Evolutionary conservation across 2,797 vertebrate genomes (phyloP).

Genomic region (Paramormyrops hopkinsi): DNA sequence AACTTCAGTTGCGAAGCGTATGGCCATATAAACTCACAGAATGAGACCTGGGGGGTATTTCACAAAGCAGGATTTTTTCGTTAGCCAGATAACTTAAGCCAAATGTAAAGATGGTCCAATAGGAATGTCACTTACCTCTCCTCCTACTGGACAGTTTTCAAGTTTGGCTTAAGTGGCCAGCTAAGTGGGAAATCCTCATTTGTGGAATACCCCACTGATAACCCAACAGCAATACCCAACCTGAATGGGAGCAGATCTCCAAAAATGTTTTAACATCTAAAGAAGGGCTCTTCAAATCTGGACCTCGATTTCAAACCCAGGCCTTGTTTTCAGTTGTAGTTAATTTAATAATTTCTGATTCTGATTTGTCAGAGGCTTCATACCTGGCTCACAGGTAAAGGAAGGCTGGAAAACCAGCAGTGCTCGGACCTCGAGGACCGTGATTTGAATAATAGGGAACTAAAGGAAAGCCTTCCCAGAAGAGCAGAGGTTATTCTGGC

Average conservation of each 20-base stretch:
- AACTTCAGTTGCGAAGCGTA: neutral
- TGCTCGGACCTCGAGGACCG: neutral
- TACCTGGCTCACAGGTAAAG: neutral
- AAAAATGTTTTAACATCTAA: neutral
- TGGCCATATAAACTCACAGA: neutral
- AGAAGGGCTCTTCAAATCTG: neutral
- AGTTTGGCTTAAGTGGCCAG: neutral
- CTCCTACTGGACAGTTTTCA: neutral
- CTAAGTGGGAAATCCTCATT: neutral
- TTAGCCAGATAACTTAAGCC: neutral
- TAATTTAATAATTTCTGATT: neutral
- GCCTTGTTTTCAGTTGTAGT: neutral
- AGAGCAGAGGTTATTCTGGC: neutral
- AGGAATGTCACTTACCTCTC: neutral
- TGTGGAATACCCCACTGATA: neutral
- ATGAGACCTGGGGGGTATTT: neutral
- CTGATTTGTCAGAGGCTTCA: neutral
- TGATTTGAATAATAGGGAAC: neutral
- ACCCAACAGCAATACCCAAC: neutral
- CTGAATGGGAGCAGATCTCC: neutral
- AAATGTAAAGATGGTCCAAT: neutral
- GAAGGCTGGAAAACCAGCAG: neutral
- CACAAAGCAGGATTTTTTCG: neutral
- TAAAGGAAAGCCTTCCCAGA: neutral
- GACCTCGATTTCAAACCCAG: neutral